A percentile compares a stretch with the other conserved stretches of the same genome.
phyloP scores from a whole-genome alignment of 2,888 invertebrate genomes.

The Thysanoteuthis rhombus region DNA sequence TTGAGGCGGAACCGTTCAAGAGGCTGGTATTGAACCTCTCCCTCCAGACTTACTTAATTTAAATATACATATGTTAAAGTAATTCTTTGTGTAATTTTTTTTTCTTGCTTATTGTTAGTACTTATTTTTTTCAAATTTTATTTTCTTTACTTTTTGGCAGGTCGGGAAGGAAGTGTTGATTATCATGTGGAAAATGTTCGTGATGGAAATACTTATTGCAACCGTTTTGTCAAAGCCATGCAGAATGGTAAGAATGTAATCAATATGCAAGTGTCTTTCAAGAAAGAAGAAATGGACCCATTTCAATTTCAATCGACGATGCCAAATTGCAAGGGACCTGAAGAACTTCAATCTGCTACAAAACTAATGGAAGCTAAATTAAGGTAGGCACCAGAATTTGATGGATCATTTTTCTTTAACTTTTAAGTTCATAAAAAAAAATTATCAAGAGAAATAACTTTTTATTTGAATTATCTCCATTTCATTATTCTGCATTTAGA shows the following conservation, averaged over 20 bases:
- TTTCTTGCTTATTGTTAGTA: too few relatives aligned
- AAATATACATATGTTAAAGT: not conserved
- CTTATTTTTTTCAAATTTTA: too few relatives aligned
- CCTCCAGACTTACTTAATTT: too few relatives aligned
- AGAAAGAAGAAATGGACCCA: constrained; percentile 47
- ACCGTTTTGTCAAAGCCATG: constrained; percentile 60
- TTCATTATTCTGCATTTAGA: too few relatives aligned
- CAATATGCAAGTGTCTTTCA: constrained; percentile 49
- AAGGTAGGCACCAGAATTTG: constrained; percentile 43
- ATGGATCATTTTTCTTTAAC: constrained; percentile 37
- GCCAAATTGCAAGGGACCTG: constrained; percentile 67
- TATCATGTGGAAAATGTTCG: constrained; percentile 63
- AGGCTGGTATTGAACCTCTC: too few relatives aligned
- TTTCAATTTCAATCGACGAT: constrained; percentile 66
- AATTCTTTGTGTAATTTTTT: too few relatives aligned
- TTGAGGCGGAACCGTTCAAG: too few relatives aligned
- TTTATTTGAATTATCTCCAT: too few relatives aligned
- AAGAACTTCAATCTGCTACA: constrained; percentile 52
- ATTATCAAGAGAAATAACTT: too few relatives aligned
- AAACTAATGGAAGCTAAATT: constrained; percentile 47
- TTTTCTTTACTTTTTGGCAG: constrained; percentile 32
- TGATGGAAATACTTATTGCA: constrained; percentile 61
- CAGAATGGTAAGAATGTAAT: constrained; percentile 62
- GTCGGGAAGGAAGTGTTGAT: constrained; percentile 51
- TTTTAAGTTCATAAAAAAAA: too few relatives aligned